phyloP scores from a whole-genome alignment of 2,888 invertebrate genomes.

The Caenorhabditis macrosperma region DNA sequence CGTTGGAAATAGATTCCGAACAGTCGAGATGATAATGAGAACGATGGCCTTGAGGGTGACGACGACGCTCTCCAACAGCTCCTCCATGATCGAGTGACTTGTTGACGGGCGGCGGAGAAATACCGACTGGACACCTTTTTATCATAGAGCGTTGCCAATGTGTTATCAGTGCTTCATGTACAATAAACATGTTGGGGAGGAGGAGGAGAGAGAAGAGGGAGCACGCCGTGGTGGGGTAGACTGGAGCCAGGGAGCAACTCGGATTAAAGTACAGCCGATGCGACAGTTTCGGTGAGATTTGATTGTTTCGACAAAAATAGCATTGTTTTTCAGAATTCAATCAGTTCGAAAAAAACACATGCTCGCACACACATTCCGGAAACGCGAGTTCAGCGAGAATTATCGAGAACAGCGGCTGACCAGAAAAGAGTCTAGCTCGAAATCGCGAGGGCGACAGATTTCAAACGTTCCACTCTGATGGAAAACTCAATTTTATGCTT shows the following conservation, averaged over 20 bases:
- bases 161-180: conserved; percentile 13
- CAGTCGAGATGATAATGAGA: conserved; percentile 54
- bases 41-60: conserved; percentile 48
- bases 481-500: too few species aligned
- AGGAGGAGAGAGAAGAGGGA: neutral
- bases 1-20: conserved; percentile 66
- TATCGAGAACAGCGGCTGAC: too few species aligned
- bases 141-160: conserved; percentile 27
- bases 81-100: conserved; percentile 40
- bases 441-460: too few species aligned
- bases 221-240: conserved; percentile 24
- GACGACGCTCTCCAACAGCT: conserved; percentile 48
- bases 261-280: neutral
- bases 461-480: too few species aligned
- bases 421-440: too few species aligned
- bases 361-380: too few species aligned
- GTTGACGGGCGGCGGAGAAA: neutral
- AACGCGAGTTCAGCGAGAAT: too few species aligned
- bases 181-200: conserved; percentile 31
- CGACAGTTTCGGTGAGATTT: neutral
- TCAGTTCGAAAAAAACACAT: too few species aligned
- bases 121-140: conserved; percentile 7
- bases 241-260: conserved; percentile 12
- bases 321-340: neutral
- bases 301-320: neutral